Conservation (phyloP, 2,888 invertebrate genomes). For the Drosophila mercatorum region DNA sequence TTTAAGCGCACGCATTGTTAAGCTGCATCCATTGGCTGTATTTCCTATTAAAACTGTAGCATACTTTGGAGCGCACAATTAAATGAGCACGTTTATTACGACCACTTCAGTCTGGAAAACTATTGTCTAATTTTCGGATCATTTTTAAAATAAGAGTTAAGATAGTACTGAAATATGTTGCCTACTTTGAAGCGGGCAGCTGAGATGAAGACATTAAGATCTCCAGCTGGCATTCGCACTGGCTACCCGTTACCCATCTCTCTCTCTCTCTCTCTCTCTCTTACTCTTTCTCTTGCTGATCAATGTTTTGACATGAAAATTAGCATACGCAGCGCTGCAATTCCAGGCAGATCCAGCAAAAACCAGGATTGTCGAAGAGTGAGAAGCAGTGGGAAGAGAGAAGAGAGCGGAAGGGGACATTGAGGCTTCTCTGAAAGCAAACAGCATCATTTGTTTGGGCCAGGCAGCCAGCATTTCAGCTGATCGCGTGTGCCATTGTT, state of each 20-base stretch:
- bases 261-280: too few species aligned
- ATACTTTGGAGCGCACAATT: background rate
- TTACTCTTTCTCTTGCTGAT: conserved; percentile 31
- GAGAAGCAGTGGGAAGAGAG: background rate
- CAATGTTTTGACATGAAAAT: conserved; percentile 78
- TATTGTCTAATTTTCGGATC: conserved; percentile 10
- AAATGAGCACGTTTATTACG: too few species aligned
- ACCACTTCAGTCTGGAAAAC: background rate
- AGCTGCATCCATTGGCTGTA: background rate
- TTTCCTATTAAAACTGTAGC: background rate
- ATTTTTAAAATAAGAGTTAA: background rate
- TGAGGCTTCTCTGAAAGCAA: background rate
- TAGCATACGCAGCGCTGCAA: conserved; percentile 66
- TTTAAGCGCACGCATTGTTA: background rate
- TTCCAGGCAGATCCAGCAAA: conserved; percentile 16
- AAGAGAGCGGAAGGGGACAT: background rate
- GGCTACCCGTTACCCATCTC: background rate
- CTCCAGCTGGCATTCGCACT: background rate
- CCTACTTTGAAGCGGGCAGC: background rate
- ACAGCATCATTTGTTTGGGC: conserved; percentile 5
- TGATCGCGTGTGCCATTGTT: conserved; percentile 58
- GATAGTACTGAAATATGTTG: background rate
- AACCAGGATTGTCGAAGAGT: background rate
- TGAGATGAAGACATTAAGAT: background rate
- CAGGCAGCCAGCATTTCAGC: conserved; percentile 1